Base-by-base conservation (phyloP, 1,140 invertebrate genomes). In the Drosophila oshimai region DNA sequence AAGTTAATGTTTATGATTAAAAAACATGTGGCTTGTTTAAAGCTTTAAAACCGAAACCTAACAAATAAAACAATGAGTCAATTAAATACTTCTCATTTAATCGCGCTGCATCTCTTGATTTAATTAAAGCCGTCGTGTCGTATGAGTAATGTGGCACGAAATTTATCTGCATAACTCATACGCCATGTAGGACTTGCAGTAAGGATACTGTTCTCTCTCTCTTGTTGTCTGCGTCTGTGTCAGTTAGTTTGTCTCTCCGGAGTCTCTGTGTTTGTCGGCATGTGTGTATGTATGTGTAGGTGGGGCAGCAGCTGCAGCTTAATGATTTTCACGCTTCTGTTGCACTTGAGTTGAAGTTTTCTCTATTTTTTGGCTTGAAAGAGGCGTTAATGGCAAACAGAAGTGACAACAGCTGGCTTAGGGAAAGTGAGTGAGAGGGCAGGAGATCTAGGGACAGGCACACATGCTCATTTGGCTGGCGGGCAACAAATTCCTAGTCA, bases 401-500 rank as follows among this genome's bases (percentile, higher is more conserved):
- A 55, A 41, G 78, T 49, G 79, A 84, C 79, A 83, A 83, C 80
- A 83, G 60, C 70, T 61, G 62, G 31, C 58, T 26, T 12, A 46
- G 17, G 36, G 9, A 67, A 22, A 26, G 33, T 28, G 33, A 58
- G n/a, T n/a, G 18, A 24, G 36, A 12, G 34, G 13, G 36, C 24
- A 31, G 26, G 34, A 33, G 33, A 29, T 6, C 13, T 29, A 55
- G 36, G 41, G 12, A 34, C 36, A 29, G n/a, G 15, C 39, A 62
- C 67, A 70, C 50, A 70, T 57, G 54, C 80, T 79, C 79, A 86
- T 86, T 83, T 83, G 62, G 74, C 79, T 84, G 80, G 49, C 65
- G 79, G 74, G 79, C 70, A 74, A 79, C 70, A 79, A 84, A 84
- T 83, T 84, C 64, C 64, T 65, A 65, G 79, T 83, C 79, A 83